A percentile compares a stretch with the other conserved stretches of the same genome.
These are phyloP conservation scores for Paracyclopina nana DNA, from an alignment of 1,140 invertebrate genomes.

Conservation along the genomic window DNA sequence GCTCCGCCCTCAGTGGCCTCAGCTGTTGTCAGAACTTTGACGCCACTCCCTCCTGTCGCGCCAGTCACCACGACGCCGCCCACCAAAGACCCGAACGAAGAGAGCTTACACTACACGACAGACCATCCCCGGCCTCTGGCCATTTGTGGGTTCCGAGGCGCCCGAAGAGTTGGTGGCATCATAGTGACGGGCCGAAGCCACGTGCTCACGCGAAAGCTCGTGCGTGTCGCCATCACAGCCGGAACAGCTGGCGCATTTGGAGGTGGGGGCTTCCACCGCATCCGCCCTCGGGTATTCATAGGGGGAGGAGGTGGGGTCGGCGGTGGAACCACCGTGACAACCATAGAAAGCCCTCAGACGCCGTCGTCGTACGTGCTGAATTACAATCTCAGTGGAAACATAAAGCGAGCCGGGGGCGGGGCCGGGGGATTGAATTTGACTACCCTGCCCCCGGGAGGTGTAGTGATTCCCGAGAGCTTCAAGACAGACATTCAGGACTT, in stretches of 20 bases:
- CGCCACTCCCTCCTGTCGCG: not conserved
- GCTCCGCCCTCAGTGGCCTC: not conserved
- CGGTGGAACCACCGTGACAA: not conserved
- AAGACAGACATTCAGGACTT: slow-evolving; percentile 15
- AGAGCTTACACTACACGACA: slow-evolving; percentile 8
- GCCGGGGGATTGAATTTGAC: not conserved
- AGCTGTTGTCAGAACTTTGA: not conserved
- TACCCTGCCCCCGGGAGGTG: not conserved
- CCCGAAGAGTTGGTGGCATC: not conserved
- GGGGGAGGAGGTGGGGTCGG: not conserved
- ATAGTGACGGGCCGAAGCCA: slow-evolving; percentile 4
- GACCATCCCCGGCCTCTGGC: slow-evolving; percentile 15
- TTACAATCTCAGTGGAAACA: not conserved
- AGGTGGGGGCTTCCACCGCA: not conserved
- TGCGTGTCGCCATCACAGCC: slow-evolving; percentile 4
- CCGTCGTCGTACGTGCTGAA: not conserved
- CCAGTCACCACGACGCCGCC: not conserved
- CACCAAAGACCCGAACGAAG: slow-evolving; percentile 2
- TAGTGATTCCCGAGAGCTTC: not conserved
- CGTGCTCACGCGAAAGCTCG: slow-evolving; percentile 10
- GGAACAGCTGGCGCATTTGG: not conserved
- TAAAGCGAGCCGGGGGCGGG: not conserved
- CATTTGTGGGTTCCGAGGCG: slow-evolving; percentile 13
- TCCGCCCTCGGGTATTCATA: not conserved
- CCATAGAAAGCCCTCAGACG: not conserved